Base-by-base conservation (phyloP, 2,888 invertebrate genomes). In the Celastrina argiolus region DNA sequence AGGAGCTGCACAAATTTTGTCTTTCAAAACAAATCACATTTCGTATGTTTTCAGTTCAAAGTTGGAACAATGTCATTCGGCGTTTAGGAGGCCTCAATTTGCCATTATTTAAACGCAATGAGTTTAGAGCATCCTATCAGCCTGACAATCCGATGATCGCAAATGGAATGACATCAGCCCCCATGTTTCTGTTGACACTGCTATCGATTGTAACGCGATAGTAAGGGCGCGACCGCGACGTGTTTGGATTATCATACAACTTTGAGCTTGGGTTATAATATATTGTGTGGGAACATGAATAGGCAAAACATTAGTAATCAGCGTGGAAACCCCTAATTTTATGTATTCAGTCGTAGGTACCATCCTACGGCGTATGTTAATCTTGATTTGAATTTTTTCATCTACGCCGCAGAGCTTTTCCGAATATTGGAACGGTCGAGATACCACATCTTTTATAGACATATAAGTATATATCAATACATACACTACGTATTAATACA, bases 131-230 rank as follows among this genome's bases (percentile, higher is more conserved):
- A 59, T 59, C 16, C 36, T 36, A 59, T 36, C 59, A 16, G 36
- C 36, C 34, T 5, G 12, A 59, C 34, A 59, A 59, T 51, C 51
- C 41, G 42, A 36, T 56, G 61, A 67, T 65, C 45, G 63, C 66
- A 56, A 66, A 66, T 63, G 56, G 42, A 65, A 56, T 65, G 56
- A 68, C 42, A 63, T 56, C 42, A 61, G 63, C 56, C 56, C 63
- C 16, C n/a, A 56, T 67, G 58, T 66, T 36, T 22, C 31, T 66
- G 68, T 72, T 69, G 66, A 67, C 68, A 61, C 68, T 64, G 56
- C 56, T 72, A 74, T 74, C 66, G 73, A 73, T 73, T 71, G 75
- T 67, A 71, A 75, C 70, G 63, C 65, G 70, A 75, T 75, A 70
- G 70, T 69, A 28, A 72, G 75, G 75, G 75, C 67, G 75, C 72